These are phyloP conservation scores for Strigops habroptila DNA, from an alignment of 2,113 vertebrate genomes.

Conservation along the genomic window DNA sequence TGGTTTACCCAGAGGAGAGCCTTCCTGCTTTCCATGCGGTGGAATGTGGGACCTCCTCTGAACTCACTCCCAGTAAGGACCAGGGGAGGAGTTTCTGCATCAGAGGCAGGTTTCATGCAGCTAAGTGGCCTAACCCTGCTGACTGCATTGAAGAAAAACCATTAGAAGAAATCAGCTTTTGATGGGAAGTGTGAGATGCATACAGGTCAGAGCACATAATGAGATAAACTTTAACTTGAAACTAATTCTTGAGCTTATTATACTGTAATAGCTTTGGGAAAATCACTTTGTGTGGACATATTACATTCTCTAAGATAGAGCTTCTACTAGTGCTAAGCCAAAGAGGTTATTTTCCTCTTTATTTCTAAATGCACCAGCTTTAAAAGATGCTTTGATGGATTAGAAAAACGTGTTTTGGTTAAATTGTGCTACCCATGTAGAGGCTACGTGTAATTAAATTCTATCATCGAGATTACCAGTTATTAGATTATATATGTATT, in stretches of 20 bases:
- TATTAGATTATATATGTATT: constrained; percentile 60
- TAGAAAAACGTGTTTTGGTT: constrained; percentile 55
- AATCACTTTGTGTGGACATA: constrained; percentile 14
- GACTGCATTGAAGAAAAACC: not conserved
- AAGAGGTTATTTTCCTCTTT: constrained; percentile 50
- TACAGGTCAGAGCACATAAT: constrained; percentile 46
- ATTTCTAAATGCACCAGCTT: constrained; percentile 6
- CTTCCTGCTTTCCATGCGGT: accelerated
- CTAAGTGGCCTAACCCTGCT: not conserved
- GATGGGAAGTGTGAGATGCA: constrained; percentile 24
- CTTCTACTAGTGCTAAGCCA: not conserved
- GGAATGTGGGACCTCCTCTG: not conserved
- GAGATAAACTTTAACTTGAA: constrained; percentile 55
- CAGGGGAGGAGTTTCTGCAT: not conserved
- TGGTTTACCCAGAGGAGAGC: not conserved
- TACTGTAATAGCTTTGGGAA: not conserved
- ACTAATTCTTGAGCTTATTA: constrained; percentile 54
- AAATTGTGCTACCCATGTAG: constrained; percentile 19
- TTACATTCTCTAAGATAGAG: not conserved
- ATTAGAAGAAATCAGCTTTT: constrained; percentile 35
- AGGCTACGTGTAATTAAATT: constrained; percentile 56
- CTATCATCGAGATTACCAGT: constrained; percentile 53
- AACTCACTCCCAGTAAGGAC: not conserved
- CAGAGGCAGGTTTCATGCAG: not conserved
- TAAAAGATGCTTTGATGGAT: constrained; percentile 30